Percentiles rank a stretch among this genome's conserved stretches.
Evolutionary conservation across 1,140 invertebrate species (phyloP).

Genomic region (Doryteuthis pealeii): DNA sequence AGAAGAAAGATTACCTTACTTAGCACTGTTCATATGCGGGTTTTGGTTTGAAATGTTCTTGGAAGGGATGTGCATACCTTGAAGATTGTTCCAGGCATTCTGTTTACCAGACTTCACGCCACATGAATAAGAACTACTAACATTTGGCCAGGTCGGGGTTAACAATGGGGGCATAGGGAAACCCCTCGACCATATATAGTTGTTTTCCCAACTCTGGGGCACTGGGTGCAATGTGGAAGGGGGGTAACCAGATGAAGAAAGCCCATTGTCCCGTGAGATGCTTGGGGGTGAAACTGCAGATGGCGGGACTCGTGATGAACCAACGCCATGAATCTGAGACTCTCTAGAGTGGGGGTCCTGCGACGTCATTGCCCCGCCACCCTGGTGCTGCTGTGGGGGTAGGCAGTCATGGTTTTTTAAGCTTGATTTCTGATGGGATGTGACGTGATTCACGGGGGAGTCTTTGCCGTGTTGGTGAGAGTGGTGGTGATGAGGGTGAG

Average conservation of each 20-base stretch:
- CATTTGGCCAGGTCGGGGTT: neutral
- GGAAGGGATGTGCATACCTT: neutral
- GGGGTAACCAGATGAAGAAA: neutral
- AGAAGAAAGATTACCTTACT: neutral
- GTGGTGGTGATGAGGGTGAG: too few species aligned
- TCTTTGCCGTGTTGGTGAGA: too few species aligned
- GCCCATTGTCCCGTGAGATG: neutral
- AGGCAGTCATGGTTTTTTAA: too few species aligned
- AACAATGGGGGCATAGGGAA: neutral
- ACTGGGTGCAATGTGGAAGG: neutral
- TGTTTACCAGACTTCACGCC: neutral
- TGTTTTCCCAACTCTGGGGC: slow-evolving; percentile 2
- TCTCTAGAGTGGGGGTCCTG: neutral
- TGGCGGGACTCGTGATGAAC: neutral
- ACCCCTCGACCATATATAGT: neutral
- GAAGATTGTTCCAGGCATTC: neutral
- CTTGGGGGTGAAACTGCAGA: neutral
- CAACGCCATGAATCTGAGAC: neutral
- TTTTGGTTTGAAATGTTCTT: slow-evolving; percentile 3
- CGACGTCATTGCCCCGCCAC: neutral
- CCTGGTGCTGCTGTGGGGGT: neutral
- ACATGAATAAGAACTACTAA: neutral
- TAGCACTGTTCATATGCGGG: neutral
- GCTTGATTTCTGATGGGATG: too few species aligned
- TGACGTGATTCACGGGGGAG: too few species aligned